A percentile compares a stretch with the other conserved stretches of the same genome.
Evolutionary conservation across 1,140 invertebrate species (phyloP).

Genomic region (Drosophila varians): DNA sequence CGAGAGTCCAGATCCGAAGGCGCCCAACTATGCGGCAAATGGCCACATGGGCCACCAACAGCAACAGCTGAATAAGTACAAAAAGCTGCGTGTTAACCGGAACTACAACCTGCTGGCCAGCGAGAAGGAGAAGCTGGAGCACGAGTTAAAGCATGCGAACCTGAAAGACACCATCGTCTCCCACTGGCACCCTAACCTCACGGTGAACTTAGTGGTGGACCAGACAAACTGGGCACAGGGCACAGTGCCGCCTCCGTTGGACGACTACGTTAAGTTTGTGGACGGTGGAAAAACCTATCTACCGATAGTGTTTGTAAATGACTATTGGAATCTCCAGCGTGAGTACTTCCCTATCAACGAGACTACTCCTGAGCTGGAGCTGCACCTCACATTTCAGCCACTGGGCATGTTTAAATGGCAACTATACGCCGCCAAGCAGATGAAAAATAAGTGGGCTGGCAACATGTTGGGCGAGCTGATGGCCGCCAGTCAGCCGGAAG

Average conservation of each 20-base stretch:
- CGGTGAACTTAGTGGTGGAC: slow-evolving; percentile 97
- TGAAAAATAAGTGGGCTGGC: slow-evolving; percentile 91
- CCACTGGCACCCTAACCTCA: slow-evolving; percentile 99
- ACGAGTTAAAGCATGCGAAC: slow-evolving; percentile 92
- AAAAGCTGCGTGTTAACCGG: slow-evolving; percentile 93
- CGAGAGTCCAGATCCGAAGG: slow-evolving; percentile 90
- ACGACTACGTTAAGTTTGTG: slow-evolving; percentile 97
- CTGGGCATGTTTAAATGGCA: slow-evolving; percentile 99
- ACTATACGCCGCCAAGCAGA: slow-evolving; percentile 97
- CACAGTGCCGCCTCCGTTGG: slow-evolving; percentile 94
- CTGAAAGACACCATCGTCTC: slow-evolving; percentile 95
- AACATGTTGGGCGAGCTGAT: slow-evolving; percentile 85
- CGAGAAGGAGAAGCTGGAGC: slow-evolving; percentile 91
- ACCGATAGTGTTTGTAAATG: slow-evolving; percentile 97
- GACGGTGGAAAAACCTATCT: slow-evolving; percentile 93
- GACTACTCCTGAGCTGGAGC: slow-evolving; percentile 88
- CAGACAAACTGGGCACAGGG: slow-evolving; percentile 96
- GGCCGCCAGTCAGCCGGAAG: slow-evolving; percentile 64
- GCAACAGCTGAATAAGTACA: slow-evolving; percentile 96
- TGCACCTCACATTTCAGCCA: slow-evolving; percentile 95
- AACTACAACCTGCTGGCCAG: slow-evolving; percentile 98
- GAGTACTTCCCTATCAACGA: slow-evolving; percentile 98
- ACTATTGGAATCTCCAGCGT: slow-evolving; percentile 99
- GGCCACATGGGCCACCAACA: slow-evolving; percentile 90
- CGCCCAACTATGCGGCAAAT: slow-evolving; percentile 87